These are phyloP conservation scores for Tortricodes alternella DNA, from an alignment of 2,888 invertebrate species.

Conservation along the genomic window DNA sequence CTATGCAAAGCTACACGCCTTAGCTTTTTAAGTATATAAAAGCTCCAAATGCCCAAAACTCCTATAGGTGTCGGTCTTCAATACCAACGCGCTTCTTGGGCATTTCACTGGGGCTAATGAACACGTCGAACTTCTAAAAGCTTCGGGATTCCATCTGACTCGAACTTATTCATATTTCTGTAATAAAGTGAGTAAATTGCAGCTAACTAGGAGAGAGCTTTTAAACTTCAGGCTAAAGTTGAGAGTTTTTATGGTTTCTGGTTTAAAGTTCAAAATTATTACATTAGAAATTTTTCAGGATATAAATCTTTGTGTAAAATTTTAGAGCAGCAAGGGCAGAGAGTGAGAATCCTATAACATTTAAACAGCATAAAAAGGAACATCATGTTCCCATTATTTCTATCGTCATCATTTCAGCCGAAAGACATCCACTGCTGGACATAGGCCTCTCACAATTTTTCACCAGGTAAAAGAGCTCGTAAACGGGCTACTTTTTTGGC, in stretches of 20 bases:
- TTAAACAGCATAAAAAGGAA: too few relatives aligned
- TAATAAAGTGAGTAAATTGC: slow-evolving; percentile 21
- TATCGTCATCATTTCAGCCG: too few relatives aligned
- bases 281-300: neutral
- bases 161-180: slow-evolving; percentile 26
- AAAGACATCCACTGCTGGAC: too few relatives aligned
- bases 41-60: neutral
- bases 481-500: too few relatives aligned
- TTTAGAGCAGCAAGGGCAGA: too few relatives aligned
- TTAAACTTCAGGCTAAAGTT: slow-evolving; percentile 5
- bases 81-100: neutral
- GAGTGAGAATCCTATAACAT: too few relatives aligned
- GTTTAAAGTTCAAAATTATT: slow-evolving; percentile 4
- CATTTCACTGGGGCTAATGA: slow-evolving; percentile 9
- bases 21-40: neutral
- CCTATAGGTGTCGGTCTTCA: neutral
- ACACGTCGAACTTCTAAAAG: slow-evolving; percentile 22
- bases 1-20: neutral
- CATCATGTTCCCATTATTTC: too few relatives aligned
- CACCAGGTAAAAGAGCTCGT: too few relatives aligned
- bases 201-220: slow-evolving; percentile 28
- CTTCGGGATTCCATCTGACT: slow-evolving; percentile 11
- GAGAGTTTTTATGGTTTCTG: slow-evolving; percentile 23
- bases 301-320: too few relatives aligned
- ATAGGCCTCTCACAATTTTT: too few relatives aligned